phyloP scores from a whole-genome alignment of 1,140 invertebrate species.

The Papilio machaon region DNA sequence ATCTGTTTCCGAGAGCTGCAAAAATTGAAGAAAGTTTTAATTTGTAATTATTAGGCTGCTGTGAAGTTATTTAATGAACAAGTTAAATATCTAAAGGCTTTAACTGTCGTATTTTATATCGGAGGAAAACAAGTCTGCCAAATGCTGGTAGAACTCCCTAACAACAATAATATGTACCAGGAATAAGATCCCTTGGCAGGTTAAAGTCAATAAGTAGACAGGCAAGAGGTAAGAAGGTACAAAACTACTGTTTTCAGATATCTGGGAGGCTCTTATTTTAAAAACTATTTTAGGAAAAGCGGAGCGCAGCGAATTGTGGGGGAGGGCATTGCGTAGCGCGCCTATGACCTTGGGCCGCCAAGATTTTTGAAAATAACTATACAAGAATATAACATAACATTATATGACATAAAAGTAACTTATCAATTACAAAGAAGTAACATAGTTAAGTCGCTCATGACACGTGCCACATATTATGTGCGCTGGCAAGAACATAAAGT shows the following conservation, averaged over 20 bases:
- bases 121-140: neutral
- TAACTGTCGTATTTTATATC: neutral
- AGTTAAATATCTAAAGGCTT: neutral
- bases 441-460: neutral
- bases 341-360: too few species aligned
- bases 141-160: neutral
- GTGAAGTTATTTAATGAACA: neutral
- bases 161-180: neutral
- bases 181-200: neutral
- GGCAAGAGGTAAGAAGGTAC: neutral
- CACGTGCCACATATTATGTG: neutral
- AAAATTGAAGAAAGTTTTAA: constrained; percentile 7
- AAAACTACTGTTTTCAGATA: neutral
- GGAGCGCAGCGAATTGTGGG: too few species aligned
- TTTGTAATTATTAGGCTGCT: neutral
- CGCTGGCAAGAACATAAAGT: neutral
- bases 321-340: too few species aligned
- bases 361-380: too few species aligned
- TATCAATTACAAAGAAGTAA: constrained; percentile 8
- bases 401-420: neutral
- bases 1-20: neutral
- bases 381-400: neutral
- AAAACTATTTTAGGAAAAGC: too few species aligned
- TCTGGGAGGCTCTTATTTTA: too few species aligned
- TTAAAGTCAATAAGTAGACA: neutral